phyloP scores from a whole-genome alignment of 2,888 invertebrate species.

The Hemaris fuciformis region DNA sequence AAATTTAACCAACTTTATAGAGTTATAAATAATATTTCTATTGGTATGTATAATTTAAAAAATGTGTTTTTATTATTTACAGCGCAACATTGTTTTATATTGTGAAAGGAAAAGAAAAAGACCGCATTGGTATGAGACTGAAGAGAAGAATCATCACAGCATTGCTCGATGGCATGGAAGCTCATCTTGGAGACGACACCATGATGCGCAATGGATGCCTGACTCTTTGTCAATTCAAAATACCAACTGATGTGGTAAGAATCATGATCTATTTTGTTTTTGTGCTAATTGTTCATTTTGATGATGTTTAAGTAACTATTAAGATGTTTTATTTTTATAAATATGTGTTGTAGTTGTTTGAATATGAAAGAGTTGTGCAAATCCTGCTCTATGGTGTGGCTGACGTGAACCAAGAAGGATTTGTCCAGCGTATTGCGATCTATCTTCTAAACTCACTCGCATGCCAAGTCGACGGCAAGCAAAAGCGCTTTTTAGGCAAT shows the following conservation, averaged over 20 bases:
- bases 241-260: constrained; percentile 95
- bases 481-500: constrained; percentile 95
- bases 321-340: no score
- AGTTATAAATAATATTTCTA: no score
- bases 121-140: constrained; percentile 86
- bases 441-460: constrained; percentile 97
- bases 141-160: constrained; percentile 91
- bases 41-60: background rate
- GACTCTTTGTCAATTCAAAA: constrained; percentile 96
- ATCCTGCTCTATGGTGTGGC: constrained; percentile 91
- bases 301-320: no score
- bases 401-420: constrained; percentile 91
- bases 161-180: constrained; percentile 93
- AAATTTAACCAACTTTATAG: no score
- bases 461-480: constrained; percentile 96
- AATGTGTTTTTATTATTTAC: constrained; percentile 29
- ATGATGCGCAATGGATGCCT: constrained; percentile 98
- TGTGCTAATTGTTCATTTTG: background rate
- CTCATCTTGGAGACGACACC: constrained; percentile 91
- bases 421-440: constrained; percentile 96
- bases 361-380: constrained; percentile 92
- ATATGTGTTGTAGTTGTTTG: constrained; percentile 86
- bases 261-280: no score
- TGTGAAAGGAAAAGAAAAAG: constrained; percentile 92
- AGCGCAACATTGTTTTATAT: constrained; percentile 98